Base-by-base conservation (phyloP, 2,113 vertebrate species). In the Tursiops truncatus region DNA sequence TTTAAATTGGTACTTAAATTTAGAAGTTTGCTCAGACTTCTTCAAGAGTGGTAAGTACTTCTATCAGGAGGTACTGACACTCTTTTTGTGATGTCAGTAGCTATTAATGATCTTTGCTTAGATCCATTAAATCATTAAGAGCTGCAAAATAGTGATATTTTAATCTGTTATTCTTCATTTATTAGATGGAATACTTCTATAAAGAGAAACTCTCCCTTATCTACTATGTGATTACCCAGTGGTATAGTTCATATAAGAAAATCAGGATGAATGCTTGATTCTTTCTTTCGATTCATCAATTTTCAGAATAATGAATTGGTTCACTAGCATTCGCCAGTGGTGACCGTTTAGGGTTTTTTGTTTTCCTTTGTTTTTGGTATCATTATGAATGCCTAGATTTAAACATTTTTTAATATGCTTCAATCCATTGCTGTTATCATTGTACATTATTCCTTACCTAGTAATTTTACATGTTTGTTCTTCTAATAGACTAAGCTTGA, bases 1-100 rank as follows among this genome's bases (percentile, higher is more conserved):
- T 71, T 9, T 91, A 96, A 96, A 60, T 86, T 90, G 20, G 44
- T 95, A 83, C 26, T 92, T 96, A 84, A 25, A 90, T 96, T 96
- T 97, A 96, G 71, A 91, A 86, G 53, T 92, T 79, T 87, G 44
- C 47, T 96, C n/a, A 87, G 33, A 74, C 31, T 81, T 73, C 77
- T 93, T 93, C 28, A 26, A 50, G 53, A 88, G 28, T 95, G 31
- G 9, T 95, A 63, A 76, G 31, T 87, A 84, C 83, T 96, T 96
- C 50, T 20, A 41, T 92, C 60, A 89, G 68, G 21, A 86, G 18
- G 60, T 77, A 26, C 47, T 94, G 8, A 92, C 41, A 68, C 36
- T 88, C 23, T 76, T 47, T 90, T 31, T 94, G 28, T 94, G 80
- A 89, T 82, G 8, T 92, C 36, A 94, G 44, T 92, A 88, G 60